These are phyloP conservation scores for Aldabrachelys gigantea DNA, from an alignment of 2,113 vertebrate genomes.

Conservation along the genomic window DNA sequence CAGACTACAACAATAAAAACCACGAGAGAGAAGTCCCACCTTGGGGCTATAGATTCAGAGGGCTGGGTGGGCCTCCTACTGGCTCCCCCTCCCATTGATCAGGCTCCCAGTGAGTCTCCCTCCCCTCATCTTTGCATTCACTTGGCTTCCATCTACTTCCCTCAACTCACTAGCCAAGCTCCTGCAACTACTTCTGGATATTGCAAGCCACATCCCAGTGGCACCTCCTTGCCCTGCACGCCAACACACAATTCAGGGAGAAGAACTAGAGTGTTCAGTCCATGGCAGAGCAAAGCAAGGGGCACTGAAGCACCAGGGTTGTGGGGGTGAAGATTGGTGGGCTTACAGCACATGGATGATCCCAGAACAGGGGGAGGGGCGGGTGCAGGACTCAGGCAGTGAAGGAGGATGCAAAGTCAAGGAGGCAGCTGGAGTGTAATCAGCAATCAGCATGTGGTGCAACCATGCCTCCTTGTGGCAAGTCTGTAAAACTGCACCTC, in stretches of 20 bases:
- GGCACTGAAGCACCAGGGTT: neutral
- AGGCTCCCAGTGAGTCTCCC: neutral
- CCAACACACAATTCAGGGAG: neutral
- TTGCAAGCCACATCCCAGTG: neutral
- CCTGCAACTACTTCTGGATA: neutral
- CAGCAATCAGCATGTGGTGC: accelerated
- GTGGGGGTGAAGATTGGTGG: neutral
- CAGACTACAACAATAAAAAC: neutral
- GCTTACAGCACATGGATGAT: neutral
- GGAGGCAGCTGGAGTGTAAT: neutral
- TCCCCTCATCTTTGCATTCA: neutral
- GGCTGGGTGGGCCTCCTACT: neutral
- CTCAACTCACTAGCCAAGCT: neutral
- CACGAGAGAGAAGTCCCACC: neutral
- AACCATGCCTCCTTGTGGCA: accelerated
- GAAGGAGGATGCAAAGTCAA: neutral
- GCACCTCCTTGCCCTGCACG: neutral
- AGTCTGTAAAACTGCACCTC: neutral
- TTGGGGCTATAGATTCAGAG: neutral
- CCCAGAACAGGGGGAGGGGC: neutral
- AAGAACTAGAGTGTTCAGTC: neutral
- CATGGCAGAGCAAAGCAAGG: neutral
- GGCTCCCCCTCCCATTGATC: neutral
- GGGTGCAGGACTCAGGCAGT: neutral
- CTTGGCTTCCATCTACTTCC: neutral